Evolutionary conservation across 2,888 invertebrate genomes (phyloP).

Genomic region (Rhingia campestris): DNA sequence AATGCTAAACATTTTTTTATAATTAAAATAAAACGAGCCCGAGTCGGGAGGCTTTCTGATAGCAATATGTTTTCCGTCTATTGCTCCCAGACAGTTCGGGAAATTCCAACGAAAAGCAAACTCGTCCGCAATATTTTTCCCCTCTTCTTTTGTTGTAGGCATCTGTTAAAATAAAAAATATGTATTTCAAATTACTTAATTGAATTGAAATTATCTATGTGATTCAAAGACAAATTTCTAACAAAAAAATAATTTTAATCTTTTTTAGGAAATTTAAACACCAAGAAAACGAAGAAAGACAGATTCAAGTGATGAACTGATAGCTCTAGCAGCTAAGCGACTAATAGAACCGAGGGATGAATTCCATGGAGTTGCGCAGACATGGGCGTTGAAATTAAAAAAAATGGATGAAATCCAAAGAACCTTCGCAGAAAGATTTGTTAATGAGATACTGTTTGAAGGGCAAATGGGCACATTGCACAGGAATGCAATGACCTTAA

Average conservation of each 20-base stretch:
- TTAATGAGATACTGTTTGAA: slow-evolving; percentile 83
- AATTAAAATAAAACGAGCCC: slow-evolving; percentile 56
- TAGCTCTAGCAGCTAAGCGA: too few relatives aligned
- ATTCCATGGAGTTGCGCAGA: too few relatives aligned
- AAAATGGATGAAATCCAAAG: slow-evolving; percentile 82
- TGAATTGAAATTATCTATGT: too few relatives aligned
- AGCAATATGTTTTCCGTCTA: slow-evolving; percentile 54
- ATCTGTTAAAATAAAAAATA: slow-evolving; percentile 29
- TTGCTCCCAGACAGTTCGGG: slow-evolving; percentile 48
- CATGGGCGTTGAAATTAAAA: slow-evolving; percentile 76
- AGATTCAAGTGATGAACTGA: too few relatives aligned
- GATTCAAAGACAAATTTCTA: too few relatives aligned
- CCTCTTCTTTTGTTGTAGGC: slow-evolving; percentile 38
- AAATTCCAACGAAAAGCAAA: slow-evolving; percentile 49
- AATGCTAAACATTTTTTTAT: slow-evolving; percentile 38
- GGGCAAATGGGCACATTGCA: slow-evolving; percentile 82
- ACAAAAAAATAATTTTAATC: too few relatives aligned
- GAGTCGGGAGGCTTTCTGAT: slow-evolving; percentile 53
- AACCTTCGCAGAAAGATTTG: slow-evolving; percentile 82
- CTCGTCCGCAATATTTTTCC: slow-evolving; percentile 33
- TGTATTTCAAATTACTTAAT: too few relatives aligned
- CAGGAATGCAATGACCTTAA: slow-evolving; percentile 79
- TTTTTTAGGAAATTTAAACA: too few relatives aligned
- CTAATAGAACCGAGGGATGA: too few relatives aligned
- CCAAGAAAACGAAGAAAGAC: too few relatives aligned